Evolutionary conservation across 2,113 vertebrate species (phyloP).

Genomic region (Oenanthe oenanthe): DNA sequence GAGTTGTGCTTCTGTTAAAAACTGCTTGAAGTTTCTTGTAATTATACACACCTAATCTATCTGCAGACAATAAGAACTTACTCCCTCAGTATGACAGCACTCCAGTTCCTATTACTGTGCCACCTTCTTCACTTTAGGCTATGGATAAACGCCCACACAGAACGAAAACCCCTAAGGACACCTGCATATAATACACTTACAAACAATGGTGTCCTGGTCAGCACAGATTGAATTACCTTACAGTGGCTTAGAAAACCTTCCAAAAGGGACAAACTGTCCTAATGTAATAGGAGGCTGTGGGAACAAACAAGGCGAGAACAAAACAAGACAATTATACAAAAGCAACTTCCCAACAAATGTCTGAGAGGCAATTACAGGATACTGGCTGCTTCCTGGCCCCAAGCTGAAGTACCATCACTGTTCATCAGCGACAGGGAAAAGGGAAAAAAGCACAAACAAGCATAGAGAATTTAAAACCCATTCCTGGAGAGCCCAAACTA

Average conservation of each 20-base stretch:
- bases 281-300: constrained; percentile 61
- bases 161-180: background rate
- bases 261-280: constrained; percentile 30
- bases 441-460: constrained; percentile 8
- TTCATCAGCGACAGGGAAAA: background rate
- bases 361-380: constrained; percentile 52
- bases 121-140: background rate
- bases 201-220: constrained; percentile 13
- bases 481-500: background rate
- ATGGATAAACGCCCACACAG: background rate
- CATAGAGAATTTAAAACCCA: background rate
- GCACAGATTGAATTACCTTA: constrained; percentile 49
- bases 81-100: background rate
- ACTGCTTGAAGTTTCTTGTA: background rate
- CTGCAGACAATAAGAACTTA: background rate
- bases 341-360: constrained; percentile 39
- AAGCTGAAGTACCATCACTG: background rate
- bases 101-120: background rate
- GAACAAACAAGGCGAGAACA: constrained; percentile 51
- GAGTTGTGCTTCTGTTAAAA: background rate
- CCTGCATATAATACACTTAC: background rate
- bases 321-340: constrained; percentile 60
- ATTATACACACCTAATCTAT: background rate
- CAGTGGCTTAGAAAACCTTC: constrained; percentile 17
- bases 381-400: constrained; percentile 25